phyloP scores from a whole-genome alignment of 2,113 vertebrate species.

The Mobula hypostoma region DNA sequence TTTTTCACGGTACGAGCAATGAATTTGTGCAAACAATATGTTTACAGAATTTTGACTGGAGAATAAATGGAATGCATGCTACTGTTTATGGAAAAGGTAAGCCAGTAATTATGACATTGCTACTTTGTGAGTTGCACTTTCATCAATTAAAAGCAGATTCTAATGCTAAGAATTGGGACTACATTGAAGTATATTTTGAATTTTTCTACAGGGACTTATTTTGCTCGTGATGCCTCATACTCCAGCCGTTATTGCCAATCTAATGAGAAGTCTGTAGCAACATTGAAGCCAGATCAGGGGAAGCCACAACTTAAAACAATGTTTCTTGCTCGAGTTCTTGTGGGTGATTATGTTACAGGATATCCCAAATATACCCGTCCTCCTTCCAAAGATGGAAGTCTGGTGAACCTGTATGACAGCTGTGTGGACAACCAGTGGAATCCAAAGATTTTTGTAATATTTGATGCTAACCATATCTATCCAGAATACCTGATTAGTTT shows the following conservation, averaged over 20 bases:
- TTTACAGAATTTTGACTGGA: slow-evolving; percentile 94
- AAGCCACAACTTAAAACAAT: slow-evolving; percentile 74
- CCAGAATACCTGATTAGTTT: slow-evolving; percentile 87
- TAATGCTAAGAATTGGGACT: not conserved
- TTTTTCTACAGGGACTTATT: slow-evolving; percentile 77
- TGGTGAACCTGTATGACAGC: slow-evolving; percentile 89
- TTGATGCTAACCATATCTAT: slow-evolving; percentile 94
- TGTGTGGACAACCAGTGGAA: slow-evolving; percentile 88
- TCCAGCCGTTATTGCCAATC: slow-evolving; percentile 90
- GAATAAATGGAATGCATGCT: slow-evolving; percentile 86
- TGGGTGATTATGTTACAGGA: slow-evolving; percentile 81
- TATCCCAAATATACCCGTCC: slow-evolving; percentile 80
- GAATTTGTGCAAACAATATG: slow-evolving; percentile 93
- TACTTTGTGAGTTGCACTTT: not conserved
- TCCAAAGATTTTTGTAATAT: slow-evolving; percentile 92
- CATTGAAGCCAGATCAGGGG: slow-evolving; percentile 60
- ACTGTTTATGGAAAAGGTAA: slow-evolving; percentile 90
- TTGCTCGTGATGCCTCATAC: slow-evolving; percentile 83
- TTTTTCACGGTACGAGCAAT: slow-evolving; percentile 92
- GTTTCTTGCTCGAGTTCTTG: slow-evolving; percentile 87
- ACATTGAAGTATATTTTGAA: not conserved
- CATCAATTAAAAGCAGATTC: not conserved
- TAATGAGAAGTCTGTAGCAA: slow-evolving; percentile 74
- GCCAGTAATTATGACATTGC: not conserved
- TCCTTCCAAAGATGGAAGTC: slow-evolving; percentile 85